Evolutionary conservation across 2,113 vertebrate species (phyloP).

Genomic region (Istiophorus platypterus): DNA sequence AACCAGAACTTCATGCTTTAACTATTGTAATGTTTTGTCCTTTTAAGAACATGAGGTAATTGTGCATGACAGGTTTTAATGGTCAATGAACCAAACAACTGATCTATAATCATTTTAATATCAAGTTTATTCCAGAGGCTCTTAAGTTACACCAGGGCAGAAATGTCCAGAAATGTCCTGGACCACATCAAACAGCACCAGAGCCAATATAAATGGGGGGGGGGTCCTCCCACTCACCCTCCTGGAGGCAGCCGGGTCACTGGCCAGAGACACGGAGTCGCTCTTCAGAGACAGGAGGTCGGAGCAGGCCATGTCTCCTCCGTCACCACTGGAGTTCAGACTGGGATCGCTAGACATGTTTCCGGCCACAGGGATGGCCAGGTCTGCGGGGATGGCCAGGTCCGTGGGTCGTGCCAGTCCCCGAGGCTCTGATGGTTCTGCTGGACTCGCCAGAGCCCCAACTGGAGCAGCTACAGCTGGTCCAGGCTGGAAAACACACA

Average conservation of each 20-base stretch:
- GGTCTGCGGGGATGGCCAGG: slow-evolving; percentile 20
- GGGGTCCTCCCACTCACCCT: slow-evolving; percentile 55
- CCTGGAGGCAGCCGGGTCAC: slow-evolving; percentile 57
- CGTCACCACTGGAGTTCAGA: slow-evolving; percentile 19
- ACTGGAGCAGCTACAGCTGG: not conserved
- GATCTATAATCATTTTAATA: too few relatives aligned
- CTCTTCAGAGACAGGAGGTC: slow-evolving; percentile 71
- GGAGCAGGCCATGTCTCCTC: slow-evolving; percentile 50
- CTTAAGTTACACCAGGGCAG: too few relatives aligned
- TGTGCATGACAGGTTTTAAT: too few relatives aligned
- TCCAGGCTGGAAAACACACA: slow-evolving; percentile 8
- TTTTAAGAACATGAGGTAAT: too few relatives aligned
- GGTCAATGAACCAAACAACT: too few relatives aligned
- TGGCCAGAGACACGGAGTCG: slow-evolving; percentile 68
- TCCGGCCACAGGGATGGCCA: not conserved
- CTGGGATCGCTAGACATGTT: not conserved
- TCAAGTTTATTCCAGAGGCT: too few relatives aligned
- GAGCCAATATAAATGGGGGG: too few relatives aligned
- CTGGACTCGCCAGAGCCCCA: not conserved
- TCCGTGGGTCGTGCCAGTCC: slow-evolving; percentile 3
- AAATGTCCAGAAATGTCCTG: too few relatives aligned
- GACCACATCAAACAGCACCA: too few relatives aligned
- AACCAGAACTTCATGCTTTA: too few relatives aligned
- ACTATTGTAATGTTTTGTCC: too few relatives aligned
- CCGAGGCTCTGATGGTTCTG: not conserved